Conservation (phyloP, 2,113 vertebrate genomes). For the Brachypodius melanocephalos region DNA sequence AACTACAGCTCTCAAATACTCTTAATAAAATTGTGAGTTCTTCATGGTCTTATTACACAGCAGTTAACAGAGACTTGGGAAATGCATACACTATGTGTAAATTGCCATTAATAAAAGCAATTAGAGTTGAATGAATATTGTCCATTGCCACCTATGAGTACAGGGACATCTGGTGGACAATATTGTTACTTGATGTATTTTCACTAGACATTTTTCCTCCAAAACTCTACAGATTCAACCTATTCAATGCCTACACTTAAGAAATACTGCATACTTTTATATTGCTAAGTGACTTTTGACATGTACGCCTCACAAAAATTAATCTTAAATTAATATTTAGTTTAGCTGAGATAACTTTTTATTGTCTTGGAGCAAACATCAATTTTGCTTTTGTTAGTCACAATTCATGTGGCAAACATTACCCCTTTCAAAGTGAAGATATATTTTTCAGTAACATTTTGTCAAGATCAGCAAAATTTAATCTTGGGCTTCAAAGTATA, state of each 20-base stretch:
- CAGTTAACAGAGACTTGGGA: neutral
- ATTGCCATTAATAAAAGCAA: neutral
- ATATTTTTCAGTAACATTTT: neutral
- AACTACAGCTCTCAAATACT: neutral
- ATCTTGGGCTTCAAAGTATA: neutral
- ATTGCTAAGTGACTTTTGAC: neutral
- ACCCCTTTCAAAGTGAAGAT: neutral
- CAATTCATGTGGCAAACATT: neutral
- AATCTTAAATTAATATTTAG: neutral
- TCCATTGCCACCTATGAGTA: neutral
- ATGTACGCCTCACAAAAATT: neutral
- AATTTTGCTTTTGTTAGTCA: neutral
- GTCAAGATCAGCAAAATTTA: neutral
- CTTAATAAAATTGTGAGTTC: neutral
- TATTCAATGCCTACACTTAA: neutral
- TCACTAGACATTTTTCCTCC: neutral
- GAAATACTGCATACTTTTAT: neutral
- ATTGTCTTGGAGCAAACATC: neutral
- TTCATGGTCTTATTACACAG: neutral
- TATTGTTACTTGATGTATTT: neutral
- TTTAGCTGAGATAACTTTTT: neutral
- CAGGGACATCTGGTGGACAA: slow-evolving; percentile 74
- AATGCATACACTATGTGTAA: neutral
- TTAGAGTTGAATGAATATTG: neutral
- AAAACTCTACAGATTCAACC: neutral